Base-by-base conservation (phyloP, 2,888 invertebrate genomes). In the Hemithea aestivaria region DNA sequence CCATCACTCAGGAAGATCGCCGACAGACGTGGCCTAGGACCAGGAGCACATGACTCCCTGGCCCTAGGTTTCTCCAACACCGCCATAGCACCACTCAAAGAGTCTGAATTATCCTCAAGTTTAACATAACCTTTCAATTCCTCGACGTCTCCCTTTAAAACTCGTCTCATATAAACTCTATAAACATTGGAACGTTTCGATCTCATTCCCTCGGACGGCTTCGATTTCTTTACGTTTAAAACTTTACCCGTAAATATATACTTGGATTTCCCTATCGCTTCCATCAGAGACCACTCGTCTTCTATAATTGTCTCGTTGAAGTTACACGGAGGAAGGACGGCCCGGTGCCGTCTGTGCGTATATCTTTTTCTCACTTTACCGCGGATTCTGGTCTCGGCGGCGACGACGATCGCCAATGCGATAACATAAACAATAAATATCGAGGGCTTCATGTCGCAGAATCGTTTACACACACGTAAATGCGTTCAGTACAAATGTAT, bases 211-310 rank as follows among this genome's bases (percentile, higher is more conserved):
- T 72, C 71, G 6, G 65, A 62, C 16, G 76, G 66, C 49, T 72
- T 75, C 51, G 76, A 71, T 56, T 82, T 84, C 51, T 74, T 83
- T 45, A 85, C 77, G 52, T 68, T 82, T 56, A 88, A 58, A 58
- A 88, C 87, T 77, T 88, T 88, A 21, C 75, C 88, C 11, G 88
- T 88, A 69, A 88, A 88, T 64, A 88, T 87, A 58, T 75, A 88
- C 64, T 83, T 82, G 2, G 88, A 85, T 55, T 77, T 77, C 39
- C 75, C 73, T 73, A 88, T 87, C 66, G 85, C 84, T 43, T 79
- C 81, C 77, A 85, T 80, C 72, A 88, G 60, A 43, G 87, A 73
- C 79, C 84, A 81, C 69, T 85, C 83, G 58, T 88, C 84, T 53
- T 83, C 79, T 42, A 88, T 81, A 56, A 88, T 75, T 44, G 84